These are phyloP conservation scores for Agonopterix alstromeriana DNA, from an alignment of 2,888 invertebrate species.

Conservation along the genomic window DNA sequence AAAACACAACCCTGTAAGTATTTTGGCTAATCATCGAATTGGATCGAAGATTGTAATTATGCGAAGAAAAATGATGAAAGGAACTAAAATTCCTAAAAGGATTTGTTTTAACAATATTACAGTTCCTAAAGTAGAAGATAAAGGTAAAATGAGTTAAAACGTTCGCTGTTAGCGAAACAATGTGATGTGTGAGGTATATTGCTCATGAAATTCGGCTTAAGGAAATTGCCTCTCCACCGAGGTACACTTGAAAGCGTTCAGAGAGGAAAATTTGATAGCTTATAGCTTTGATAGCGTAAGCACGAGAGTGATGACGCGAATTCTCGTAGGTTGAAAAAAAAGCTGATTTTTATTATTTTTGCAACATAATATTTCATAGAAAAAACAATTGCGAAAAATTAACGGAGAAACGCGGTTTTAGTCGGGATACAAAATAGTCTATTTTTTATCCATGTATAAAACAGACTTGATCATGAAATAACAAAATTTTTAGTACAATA, in stretches of 20 bases:
- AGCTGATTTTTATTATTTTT: not conserved
- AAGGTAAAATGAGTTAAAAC: constrained; percentile 42
- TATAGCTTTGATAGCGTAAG: constrained; percentile 52
- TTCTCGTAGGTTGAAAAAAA: not conserved
- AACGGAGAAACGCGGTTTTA: too few species aligned
- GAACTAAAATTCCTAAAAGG: too few species aligned
- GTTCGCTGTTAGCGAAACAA: constrained; percentile 44
- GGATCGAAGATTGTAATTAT: too few species aligned
- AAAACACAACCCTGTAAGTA: too few species aligned
- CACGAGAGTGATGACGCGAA: constrained; percentile 34
- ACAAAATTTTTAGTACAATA: too few species aligned
- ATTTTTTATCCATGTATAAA: too few species aligned
- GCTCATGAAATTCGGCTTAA: constrained; percentile 70
- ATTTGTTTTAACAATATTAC: too few species aligned
- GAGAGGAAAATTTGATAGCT: constrained; percentile 67
- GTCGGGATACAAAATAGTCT: not conserved
- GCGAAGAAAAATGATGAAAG: too few species aligned
- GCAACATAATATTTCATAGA: not conserved
- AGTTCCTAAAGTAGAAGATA: constrained; percentile 5
- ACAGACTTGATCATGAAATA: too few species aligned
- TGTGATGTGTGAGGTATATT: constrained; percentile 58
- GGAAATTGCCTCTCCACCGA: constrained; percentile 64
- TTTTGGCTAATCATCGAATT: too few species aligned
- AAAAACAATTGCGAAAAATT: not conserved
- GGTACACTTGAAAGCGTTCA: constrained; percentile 51